Evolutionary conservation across 2,113 vertebrate genomes (phyloP).

Genomic region (Xenopus laevis): DNA sequence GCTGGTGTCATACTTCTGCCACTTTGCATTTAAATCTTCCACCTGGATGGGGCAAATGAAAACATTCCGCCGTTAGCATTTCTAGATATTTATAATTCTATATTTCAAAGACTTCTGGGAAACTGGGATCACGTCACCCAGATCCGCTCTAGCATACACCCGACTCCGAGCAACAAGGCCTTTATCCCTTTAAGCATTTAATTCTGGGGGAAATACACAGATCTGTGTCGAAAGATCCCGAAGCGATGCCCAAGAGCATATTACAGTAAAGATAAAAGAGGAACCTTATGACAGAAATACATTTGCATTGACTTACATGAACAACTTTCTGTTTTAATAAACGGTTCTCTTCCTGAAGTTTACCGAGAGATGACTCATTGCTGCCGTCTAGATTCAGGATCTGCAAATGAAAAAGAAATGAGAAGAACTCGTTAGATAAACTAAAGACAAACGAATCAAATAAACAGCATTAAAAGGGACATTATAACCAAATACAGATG

Average conservation of each 20-base stretch:
- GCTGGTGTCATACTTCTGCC: slow-evolving; percentile 89
- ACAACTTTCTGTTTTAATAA: slow-evolving; percentile 78
- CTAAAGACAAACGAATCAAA: too few species aligned
- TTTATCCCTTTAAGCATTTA: too few species aligned
- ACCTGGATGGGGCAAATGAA: slow-evolving; percentile 65
- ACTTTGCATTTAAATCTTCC: slow-evolving; percentile 84
- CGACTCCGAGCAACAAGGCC: too few species aligned
- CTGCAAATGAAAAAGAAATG: slow-evolving; percentile 38
- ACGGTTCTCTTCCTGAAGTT: slow-evolving; percentile 80
- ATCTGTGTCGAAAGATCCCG: background rate
- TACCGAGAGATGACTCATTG: slow-evolving; percentile 53
- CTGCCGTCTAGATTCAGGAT: slow-evolving; percentile 52
- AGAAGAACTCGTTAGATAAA: slow-evolving; percentile 17
- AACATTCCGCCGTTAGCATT: background rate
- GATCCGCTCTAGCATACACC: too few species aligned
- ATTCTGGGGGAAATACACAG: too few species aligned
- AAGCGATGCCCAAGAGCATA: background rate
- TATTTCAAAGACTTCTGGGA: too few species aligned
- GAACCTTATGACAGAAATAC: slow-evolving; percentile 17
- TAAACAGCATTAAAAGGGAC: too few species aligned
- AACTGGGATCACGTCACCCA: too few species aligned
- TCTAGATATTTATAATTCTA: too few species aligned
- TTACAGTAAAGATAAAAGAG: slow-evolving; percentile 26
- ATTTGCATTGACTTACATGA: slow-evolving; percentile 71
- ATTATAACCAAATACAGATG: too few species aligned